These are phyloP conservation scores for Motacilla tschutschensis DNA, from an alignment of 2,113 vertebrate genomes.

Conservation along the genomic window DNA sequence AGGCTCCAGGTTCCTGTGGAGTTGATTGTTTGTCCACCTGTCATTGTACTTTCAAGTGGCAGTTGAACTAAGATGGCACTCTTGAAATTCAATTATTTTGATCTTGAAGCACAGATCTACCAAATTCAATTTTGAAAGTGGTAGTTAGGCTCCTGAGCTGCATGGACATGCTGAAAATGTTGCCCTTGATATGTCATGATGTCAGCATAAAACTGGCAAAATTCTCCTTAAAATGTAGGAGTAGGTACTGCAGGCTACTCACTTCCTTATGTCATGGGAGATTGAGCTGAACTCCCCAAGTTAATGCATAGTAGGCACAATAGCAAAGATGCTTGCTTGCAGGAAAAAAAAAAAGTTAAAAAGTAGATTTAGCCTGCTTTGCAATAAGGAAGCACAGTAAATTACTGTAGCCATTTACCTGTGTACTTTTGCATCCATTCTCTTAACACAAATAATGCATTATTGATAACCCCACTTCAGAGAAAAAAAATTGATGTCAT, in stretches of 20 bases:
- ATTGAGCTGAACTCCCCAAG: background rate
- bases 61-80: background rate
- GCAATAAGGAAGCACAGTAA: background rate
- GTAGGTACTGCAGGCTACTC: rapidly evolving
- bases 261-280: background rate
- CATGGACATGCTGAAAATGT: background rate
- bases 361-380: background rate
- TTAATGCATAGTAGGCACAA: background rate
- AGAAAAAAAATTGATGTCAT: constrained; percentile 4
- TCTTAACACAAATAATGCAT: constrained; percentile 23
- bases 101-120: background rate
- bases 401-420: constrained; percentile 18
- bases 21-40: background rate
- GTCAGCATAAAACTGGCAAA: background rate
- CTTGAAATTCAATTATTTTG: background rate
- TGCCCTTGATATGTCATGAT: background rate
- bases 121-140: background rate
- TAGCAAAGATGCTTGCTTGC: background rate
- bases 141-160: background rate
- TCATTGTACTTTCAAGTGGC: background rate
- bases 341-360: background rate
- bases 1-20: background rate
- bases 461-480: constrained; percentile 34
- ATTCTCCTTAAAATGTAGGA: background rate
- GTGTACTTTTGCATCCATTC: constrained; percentile 21